A percentile compares a stretch with the other conserved stretches of the same genome.
These are phyloP conservation scores for Zaprionus camerounensis DNA, from an alignment of 1,140 invertebrate species.

Conservation along the genomic window DNA sequence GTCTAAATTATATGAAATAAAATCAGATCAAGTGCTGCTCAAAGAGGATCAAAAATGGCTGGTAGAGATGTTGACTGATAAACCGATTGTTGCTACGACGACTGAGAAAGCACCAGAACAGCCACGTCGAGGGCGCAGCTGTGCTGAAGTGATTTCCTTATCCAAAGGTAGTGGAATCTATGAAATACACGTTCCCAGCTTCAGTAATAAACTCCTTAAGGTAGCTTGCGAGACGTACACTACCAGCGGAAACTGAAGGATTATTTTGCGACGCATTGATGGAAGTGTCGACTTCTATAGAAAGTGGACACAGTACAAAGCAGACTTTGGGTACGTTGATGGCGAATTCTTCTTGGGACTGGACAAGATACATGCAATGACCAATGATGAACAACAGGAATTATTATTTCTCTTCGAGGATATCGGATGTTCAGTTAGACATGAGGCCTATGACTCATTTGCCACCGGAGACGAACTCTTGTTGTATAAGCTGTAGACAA, in stretches of 20 bases:
- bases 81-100: no score
- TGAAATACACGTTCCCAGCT: neutral
- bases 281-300: constrained; percentile 87
- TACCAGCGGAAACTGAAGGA: constrained; percentile 85
- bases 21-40: no score
- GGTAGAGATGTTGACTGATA: no score
- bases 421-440: neutral
- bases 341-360: constrained; percentile 87
- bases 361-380: constrained; percentile 86
- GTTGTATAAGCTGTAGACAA: neutral
- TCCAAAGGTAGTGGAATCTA: neutral
- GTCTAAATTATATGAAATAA: no score
- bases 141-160: neutral
- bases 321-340: constrained; percentile 86
- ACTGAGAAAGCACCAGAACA: no score
- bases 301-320: constrained; percentile 87
- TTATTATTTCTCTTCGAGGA: neutral
- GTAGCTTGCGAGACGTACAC: neutral
- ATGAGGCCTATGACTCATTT: neutral
- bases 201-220: neutral
- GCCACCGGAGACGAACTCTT: neutral
- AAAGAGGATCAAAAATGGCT: no score
- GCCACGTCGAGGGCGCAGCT: neutral
- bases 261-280: constrained; percentile 86
- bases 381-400: constrained; percentile 35